Evolutionary conservation across 2,797 vertebrate species (phyloP), one percentile per base, ranked within the genome.

Genomic region (Philypnodon macrostomus): DNA sequence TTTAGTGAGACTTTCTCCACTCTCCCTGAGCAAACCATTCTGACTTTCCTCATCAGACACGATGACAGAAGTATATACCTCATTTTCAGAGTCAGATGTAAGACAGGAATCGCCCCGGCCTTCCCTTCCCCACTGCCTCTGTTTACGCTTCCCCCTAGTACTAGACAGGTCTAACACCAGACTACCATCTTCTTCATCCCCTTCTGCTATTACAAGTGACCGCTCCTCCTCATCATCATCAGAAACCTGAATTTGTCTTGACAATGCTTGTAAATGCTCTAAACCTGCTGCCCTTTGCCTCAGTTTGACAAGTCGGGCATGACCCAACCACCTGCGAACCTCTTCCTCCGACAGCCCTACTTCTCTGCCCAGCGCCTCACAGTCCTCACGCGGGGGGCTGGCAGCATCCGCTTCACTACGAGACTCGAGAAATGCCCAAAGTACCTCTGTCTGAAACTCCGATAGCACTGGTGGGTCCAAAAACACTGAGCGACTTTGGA

Each of bases 31-130:
- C 11, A 79, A 85, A 23, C 77, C 86, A 44, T 62, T 87, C 58
- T 83, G 89, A 77, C 85, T 91, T 52, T 91, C 91, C 52, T 91
- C 90, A 51, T 91, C 90, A 3, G 87, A 89, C 50, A 91, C 86
- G 13, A 91, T 85, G 45, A 90, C 83, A 19, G 89, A 90, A 5
- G 90, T 91, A 72, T 90, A 90, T 2, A 89, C 77, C 49, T 89
- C 89, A 19, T 85, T 86, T 65, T 91, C 89, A 1, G 89, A 90
- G 63, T 91, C 90, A 4, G 90, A 92, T 0, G 91, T 91, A 44
- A 92, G 83, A 59, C 88, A 85, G 3, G 81, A 75, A 42, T 90
- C 89, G 18, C 73, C 81, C 17, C 74, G 88, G 34, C 77, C 80
- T 21, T 80, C 80, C 40, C 53, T 84, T 32, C 63, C 77, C 5